A percentile compares a stretch with the other conserved stretches of the same genome.
Conservation (phyloP, 92 coral and sea anemone species). For the Zoanthus solanderi region DNA sequence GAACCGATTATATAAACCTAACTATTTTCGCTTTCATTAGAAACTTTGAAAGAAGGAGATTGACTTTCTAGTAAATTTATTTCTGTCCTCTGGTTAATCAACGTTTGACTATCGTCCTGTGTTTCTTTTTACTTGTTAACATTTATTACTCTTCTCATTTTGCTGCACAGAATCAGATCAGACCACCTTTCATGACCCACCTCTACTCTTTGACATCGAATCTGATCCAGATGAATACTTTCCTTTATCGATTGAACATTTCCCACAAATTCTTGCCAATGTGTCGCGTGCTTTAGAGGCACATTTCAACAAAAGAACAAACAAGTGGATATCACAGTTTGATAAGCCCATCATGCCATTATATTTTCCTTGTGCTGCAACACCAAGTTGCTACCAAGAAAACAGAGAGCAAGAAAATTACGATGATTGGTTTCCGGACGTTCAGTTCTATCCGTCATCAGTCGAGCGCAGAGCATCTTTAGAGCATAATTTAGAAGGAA, state of each 20-base stretch:
- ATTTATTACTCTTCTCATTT: background rate
- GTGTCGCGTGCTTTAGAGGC: constrained; percentile 69
- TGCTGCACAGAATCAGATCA: constrained; percentile 64
- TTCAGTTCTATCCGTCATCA: constrained; percentile 12
- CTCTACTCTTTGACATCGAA: constrained; percentile 81
- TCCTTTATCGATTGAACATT: constrained; percentile 67
- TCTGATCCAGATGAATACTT: constrained; percentile 79
- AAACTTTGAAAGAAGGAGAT: too few relatives aligned
- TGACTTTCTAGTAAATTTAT: too few relatives aligned
- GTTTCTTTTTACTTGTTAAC: too few relatives aligned
- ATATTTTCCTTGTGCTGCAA: constrained; percentile 85
- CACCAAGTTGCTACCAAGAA: constrained; percentile 71
- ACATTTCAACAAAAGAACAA: constrained; percentile 80
- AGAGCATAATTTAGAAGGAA: constrained; percentile 3
- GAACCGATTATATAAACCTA: too few relatives aligned
- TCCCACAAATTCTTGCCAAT: constrained; percentile 65
- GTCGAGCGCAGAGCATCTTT: constrained; percentile 19
- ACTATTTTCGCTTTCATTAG: too few relatives aligned
- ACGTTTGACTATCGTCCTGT: too few relatives aligned
- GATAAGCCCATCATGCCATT: constrained; percentile 82
- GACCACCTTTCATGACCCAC: constrained; percentile 69
- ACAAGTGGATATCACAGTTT: constrained; percentile 88
- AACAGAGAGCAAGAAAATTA: constrained; percentile 68
- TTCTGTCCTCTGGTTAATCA: too few relatives aligned
- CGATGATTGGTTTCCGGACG: constrained; percentile 65